Conservation (phyloP, 2,797 vertebrate species). For the Rhinoraja longicauda region DNA sequence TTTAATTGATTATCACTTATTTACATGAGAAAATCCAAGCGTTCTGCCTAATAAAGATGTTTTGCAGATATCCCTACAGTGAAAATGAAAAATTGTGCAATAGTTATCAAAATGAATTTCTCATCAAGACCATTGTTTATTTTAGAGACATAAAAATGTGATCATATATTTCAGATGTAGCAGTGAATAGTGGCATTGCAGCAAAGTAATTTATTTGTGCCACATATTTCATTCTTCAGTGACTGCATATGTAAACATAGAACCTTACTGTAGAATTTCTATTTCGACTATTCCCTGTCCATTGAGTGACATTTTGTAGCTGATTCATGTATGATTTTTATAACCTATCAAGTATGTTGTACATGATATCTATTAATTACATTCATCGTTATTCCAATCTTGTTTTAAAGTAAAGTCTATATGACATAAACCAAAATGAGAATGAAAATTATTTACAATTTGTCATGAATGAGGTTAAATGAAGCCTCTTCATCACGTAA, state of each 20-base stretch:
- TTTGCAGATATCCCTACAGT: not conserved
- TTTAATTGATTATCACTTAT: too few relatives aligned
- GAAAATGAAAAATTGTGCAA: not conserved
- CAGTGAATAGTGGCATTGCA: not conserved
- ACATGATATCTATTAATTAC: not conserved
- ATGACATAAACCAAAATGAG: not conserved
- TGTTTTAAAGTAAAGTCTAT: not conserved
- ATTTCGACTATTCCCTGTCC: not conserved
- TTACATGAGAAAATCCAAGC: too few relatives aligned
- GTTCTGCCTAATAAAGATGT: too few relatives aligned
- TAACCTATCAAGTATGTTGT: not conserved
- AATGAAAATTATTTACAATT: not conserved
- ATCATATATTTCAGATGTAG: not conserved
- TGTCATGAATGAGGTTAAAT: not conserved
- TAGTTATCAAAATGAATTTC: not conserved
- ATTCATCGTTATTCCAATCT: not conserved
- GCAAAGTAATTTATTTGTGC: not conserved
- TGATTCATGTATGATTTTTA: not conserved
- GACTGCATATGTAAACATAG: not conserved
- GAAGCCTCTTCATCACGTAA: not conserved
- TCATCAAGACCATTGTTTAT: not conserved
- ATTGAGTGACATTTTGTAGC: not conserved
- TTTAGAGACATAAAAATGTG: not conserved
- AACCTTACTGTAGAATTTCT: not conserved
- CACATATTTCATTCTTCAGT: not conserved